These are phyloP conservation scores for Ctenomys sociabilis DNA, from an alignment of 2,113 vertebrate genomes.

Conservation along the genomic window DNA sequence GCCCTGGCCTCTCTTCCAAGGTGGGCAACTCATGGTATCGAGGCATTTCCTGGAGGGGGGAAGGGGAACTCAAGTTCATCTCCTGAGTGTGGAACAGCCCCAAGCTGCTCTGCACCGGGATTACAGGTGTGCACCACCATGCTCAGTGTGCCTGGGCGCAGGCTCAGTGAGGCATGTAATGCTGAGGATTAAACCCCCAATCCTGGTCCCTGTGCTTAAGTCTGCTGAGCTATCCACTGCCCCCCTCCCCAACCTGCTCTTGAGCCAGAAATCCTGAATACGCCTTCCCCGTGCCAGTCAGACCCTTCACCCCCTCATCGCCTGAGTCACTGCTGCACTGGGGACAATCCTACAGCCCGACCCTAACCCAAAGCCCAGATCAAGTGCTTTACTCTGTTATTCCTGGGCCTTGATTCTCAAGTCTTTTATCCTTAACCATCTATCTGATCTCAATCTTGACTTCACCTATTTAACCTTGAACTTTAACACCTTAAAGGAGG, in stretches of 20 bases:
- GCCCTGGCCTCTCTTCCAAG: slow-evolving; percentile 74
- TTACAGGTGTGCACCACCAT: too few relatives aligned
- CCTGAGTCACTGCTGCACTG: background rate
- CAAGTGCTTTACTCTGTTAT: background rate
- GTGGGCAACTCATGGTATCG: slow-evolving; percentile 82
- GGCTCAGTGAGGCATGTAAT: too few relatives aligned
- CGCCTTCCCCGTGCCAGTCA: background rate
- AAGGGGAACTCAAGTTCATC: background rate
- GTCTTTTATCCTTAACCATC: background rate
- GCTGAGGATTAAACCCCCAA: too few relatives aligned
- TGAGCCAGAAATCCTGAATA: background rate
- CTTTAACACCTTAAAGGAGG: background rate
- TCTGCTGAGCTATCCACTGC: too few relatives aligned
- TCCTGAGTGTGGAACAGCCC: background rate
- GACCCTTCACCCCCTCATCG: background rate
- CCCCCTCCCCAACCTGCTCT: background rate
- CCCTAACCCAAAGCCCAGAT: background rate
- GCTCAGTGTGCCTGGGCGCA: too few relatives aligned
- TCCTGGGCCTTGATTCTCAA: background rate
- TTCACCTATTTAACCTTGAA: slow-evolving; percentile 26
- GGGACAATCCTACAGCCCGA: background rate
- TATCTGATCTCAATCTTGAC: background rate
- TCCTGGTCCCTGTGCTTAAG: too few relatives aligned
- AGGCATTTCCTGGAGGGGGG: slow-evolving; percentile 71
- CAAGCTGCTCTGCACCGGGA: background rate